A percentile compares a stretch with the other conserved stretches of the same genome.
These are phyloP conservation scores for Spongia lamella DNA, from an alignment of 37 sponge, comb jelly and placozoan species.

Conservation along the genomic window DNA sequence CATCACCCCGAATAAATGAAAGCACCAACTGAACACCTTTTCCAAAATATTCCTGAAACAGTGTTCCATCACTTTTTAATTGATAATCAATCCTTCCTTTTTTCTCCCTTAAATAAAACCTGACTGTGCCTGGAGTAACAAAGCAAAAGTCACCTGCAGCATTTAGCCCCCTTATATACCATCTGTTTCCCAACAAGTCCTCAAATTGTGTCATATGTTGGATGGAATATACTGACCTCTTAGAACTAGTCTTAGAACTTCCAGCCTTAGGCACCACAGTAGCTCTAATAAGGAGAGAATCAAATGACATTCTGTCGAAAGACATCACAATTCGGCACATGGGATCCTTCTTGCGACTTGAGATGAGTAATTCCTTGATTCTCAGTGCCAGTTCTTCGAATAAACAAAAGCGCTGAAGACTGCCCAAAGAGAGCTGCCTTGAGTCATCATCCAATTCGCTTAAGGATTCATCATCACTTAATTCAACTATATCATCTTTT, in stretches of 20 bases:
- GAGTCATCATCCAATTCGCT: too few relatives aligned
- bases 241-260: neutral
- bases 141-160: constrained; percentile 14
- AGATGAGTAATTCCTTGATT: neutral
- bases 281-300: neutral
- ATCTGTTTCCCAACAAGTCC: constrained; percentile 1
- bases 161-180: constrained; percentile 23
- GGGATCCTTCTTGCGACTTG: neutral
- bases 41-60: too few relatives aligned
- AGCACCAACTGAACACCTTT: neutral
- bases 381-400: too few relatives aligned
- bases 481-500: too few relatives aligned
- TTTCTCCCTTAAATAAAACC: neutral
- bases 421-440: too few relatives aligned
- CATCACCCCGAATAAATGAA: constrained; percentile 28
- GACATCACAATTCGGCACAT: neutral
- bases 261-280: neutral
- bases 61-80: too few relatives aligned
- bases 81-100: neutral
- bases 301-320: constrained; percentile 5
- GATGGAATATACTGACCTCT: neutral
- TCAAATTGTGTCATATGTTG: neutral
- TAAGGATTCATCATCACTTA: too few relatives aligned
- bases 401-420: too few relatives aligned
- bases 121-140: constrained; percentile 1